A percentile compares a stretch with the other conserved stretches of the same genome.
Conservation (phyloP, 2,797 vertebrate species). For the Mycteria americana region DNA sequence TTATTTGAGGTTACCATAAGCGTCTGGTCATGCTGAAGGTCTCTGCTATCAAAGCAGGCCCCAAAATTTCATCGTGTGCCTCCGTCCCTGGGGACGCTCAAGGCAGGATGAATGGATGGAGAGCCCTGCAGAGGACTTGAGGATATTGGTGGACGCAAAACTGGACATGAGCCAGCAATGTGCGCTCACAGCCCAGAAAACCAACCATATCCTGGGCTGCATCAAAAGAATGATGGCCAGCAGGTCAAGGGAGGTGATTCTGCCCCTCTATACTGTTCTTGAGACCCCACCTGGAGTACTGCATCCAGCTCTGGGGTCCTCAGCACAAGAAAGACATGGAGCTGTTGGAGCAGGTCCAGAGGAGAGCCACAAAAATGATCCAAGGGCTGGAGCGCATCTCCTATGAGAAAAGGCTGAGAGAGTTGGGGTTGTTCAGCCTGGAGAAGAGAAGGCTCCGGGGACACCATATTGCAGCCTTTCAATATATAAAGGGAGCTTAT, state of each 20-base stretch:
- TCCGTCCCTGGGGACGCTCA: neutral
- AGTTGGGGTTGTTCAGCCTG: neutral
- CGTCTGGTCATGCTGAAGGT: neutral
- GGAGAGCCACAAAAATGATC: neutral
- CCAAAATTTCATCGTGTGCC: fast-evolving
- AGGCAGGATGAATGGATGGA: neutral
- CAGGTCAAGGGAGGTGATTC: neutral
- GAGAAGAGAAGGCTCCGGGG: neutral
- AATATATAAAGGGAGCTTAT: neutral
- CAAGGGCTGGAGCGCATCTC: neutral
- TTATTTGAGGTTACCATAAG: neutral
- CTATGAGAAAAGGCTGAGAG: neutral
- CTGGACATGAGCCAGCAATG: neutral
- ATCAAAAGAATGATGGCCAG: neutral
- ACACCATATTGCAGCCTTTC: neutral
- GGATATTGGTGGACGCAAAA: neutral
- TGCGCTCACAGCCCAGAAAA: neutral
- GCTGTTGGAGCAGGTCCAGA: neutral
- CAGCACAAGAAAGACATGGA: neutral
- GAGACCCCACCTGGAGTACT: neutral
- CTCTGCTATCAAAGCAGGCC: neutral
- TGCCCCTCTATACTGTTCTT: neutral
- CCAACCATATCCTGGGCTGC: neutral
- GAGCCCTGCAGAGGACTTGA: fast-evolving
- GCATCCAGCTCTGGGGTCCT: neutral